Conservation (phyloP, 2,888 invertebrate genomes). For the Ernsta delagoae region DNA sequence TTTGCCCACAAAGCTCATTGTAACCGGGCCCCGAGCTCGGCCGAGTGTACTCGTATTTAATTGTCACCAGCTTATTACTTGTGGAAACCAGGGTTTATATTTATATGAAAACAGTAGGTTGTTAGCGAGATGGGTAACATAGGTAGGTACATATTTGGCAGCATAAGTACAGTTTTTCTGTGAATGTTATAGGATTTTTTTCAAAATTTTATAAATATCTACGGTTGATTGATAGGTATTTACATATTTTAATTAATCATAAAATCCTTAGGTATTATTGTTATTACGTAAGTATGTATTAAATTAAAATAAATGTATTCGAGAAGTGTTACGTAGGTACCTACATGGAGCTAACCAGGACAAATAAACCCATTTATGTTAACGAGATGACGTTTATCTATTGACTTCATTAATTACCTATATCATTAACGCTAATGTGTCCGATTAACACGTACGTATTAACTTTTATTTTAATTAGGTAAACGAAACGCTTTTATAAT, state of each 20-base stretch:
- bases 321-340: no score
- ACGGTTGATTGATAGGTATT: no score
- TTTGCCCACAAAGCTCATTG: conserved; percentile 68
- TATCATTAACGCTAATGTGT: conserved; percentile 23
- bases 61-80: conserved; percentile 7
- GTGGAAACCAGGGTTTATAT: not conserved
- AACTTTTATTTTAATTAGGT: conserved; percentile 15
- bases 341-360: no score
- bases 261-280: no score
- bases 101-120: not conserved
- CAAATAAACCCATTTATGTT: no score
- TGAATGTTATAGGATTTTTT: no score
- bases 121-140: no score
- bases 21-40: conserved; percentile 42
- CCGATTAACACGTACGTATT: conserved; percentile 27
- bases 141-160: not conserved
- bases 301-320: no score
- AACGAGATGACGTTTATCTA: not conserved
- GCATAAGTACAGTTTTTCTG: no score
- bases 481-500: conserved; percentile 12
- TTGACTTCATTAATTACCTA: conserved; percentile 18
- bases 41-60: conserved; percentile 6
- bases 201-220: no score
- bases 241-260: no score
- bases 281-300: no score